Evolutionary conservation across 1,140 invertebrate species (phyloP), one percentile per base, ranked within the genome.

Genomic region (Nasonia longicornis): DNA sequence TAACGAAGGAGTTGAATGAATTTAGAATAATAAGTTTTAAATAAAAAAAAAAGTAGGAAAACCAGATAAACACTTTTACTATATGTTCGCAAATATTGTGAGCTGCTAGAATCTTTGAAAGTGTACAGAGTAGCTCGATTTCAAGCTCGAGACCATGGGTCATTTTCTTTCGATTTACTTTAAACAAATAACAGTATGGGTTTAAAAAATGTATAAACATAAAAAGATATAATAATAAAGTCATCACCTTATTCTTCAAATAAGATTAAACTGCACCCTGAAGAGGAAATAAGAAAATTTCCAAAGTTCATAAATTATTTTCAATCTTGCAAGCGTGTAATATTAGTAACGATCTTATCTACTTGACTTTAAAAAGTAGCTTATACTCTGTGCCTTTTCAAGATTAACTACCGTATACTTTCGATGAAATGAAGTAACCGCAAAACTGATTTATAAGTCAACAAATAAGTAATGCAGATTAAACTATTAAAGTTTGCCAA

Each of bases 341-440:
- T 76, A 42, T 38, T 77, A 69, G 22, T 69, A 48, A 29, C 22
- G 20, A 31, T n/a, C 8, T 42, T 48, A 10, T 74, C 52, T 48
- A 26, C 58, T 70, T 29, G 26, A 63, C 74, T 81, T 31, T 63
- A 31, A 77, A 77, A 20, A 71, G 6, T 70, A 76, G 35, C 35
- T 71, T 72, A 81, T 82, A 82, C 58, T 82, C 75, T 82, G 80
- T 82, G 69, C 74, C 75, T 82, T 82, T 82, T 82, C 70, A 82
- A 73, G 26, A 73, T 82, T 77, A 38, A 66, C 38, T 35, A 78
- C 71, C 3, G 38, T 42, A 26, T 29, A 26, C n/a, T 58, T 45
- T 20, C 8, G 48, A 66, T 63, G 42, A 74, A 4, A 45, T 45
- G 6, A 48, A 66, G 70, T 58, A 48, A 31, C 22, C 64, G 1